Evolutionary conservation across 2,797 vertebrate genomes (phyloP).

Genomic region (Hippocampus kuda): DNA sequence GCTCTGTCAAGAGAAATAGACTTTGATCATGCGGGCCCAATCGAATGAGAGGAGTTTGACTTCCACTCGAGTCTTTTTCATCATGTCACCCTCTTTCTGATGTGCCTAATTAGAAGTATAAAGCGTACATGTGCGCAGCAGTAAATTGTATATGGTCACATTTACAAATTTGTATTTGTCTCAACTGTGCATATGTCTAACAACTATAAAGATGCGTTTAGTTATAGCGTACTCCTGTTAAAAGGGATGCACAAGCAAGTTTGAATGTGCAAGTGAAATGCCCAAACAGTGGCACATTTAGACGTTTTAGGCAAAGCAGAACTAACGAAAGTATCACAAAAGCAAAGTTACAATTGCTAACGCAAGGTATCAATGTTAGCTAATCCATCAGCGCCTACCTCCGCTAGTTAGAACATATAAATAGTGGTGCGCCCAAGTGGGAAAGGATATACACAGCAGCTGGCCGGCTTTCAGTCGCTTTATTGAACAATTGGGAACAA

Average conservation of each 20-base stretch:
- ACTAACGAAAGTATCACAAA: no score
- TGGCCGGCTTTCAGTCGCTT: no score
- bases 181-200: neutral
- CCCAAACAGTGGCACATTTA: neutral
- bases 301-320: neutral
- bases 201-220: neutral
- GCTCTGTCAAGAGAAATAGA: conserved; percentile 60
- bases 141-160: neutral
- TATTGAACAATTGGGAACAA: no score
- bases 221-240: neutral
- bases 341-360: no score
- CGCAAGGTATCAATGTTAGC: no score
- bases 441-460: no score
- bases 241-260: neutral
- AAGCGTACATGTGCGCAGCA: neutral
- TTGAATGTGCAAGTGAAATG: neutral
- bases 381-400: no score
- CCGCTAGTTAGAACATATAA: no score
- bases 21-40: conserved; percentile 71
- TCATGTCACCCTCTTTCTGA: neutral
- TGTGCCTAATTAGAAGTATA: conserved; percentile 3
- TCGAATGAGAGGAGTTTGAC: conserved; percentile 46
- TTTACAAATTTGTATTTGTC: neutral
- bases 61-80: conserved; percentile 6
- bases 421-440: no score